A percentile compares a stretch with the other conserved stretches of the same genome.
Evolutionary conservation across 2,113 vertebrate genomes (phyloP).

Genomic region (Fregetta grallaria): DNA sequence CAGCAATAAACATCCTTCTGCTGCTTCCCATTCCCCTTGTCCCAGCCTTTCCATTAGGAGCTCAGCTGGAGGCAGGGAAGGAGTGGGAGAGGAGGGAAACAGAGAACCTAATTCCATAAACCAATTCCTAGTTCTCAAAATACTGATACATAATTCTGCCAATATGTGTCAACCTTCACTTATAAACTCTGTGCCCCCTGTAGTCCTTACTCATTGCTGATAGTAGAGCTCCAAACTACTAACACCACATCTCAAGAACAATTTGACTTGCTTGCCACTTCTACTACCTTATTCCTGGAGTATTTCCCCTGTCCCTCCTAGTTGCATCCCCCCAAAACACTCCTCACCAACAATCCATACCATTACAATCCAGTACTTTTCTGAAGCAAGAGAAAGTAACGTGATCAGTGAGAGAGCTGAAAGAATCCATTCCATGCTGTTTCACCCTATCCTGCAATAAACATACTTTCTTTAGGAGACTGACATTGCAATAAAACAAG

Average conservation of each 20-base stretch:
- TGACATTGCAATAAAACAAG: not conserved
- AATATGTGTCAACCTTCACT: not conserved
- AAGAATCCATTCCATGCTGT: not conserved
- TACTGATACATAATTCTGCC: not conserved
- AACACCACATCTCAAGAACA: not conserved
- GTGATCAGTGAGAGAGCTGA: not conserved
- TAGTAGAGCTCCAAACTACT: not conserved
- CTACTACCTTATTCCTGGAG: not conserved
- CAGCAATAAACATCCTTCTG: slow-evolving; percentile 18
- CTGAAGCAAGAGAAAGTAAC: not conserved
- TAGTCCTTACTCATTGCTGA: not conserved
- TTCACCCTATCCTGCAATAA: not conserved
- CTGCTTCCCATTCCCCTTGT: not conserved
- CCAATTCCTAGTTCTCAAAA: not conserved
- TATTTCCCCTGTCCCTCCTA: not conserved
- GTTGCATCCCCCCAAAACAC: not conserved
- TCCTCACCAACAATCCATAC: not conserved
- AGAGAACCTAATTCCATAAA: not conserved
- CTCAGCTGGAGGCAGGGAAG: slow-evolving; percentile 31
- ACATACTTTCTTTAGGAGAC: not conserved
- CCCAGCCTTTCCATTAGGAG: not conserved
- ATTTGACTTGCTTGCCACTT: not conserved
- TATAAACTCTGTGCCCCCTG: not conserved
- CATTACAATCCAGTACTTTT: not conserved
- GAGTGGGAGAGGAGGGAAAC: not conserved